Conservation (phyloP, 37 sponge, comb jelly and placozoan genomes). For the Ephydatia muelleri region DNA sequence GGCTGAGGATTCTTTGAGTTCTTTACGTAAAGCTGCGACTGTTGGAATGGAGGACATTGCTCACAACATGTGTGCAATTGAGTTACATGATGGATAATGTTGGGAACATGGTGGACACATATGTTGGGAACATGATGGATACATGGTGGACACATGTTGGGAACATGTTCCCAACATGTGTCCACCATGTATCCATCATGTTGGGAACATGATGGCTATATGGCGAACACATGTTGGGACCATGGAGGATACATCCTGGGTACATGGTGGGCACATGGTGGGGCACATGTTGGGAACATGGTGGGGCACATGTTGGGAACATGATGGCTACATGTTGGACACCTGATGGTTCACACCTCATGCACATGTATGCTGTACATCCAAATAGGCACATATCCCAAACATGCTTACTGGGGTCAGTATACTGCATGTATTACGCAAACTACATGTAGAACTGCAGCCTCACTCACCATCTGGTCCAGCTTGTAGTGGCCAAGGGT, state of each 20-base stretch:
- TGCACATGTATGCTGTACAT: no score
- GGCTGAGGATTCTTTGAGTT: constrained; percentile 59
- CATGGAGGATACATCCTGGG: no score
- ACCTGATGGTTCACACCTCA: no score
- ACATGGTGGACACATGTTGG: neutral
- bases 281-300: no score
- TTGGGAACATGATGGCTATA: no score
- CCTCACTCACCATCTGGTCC: constrained; percentile 68
- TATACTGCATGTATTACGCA: no score
- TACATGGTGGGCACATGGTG: no score
- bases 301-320: neutral
- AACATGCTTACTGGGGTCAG: no score
- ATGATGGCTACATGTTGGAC: neutral
- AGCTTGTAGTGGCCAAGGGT: constrained; percentile 93
- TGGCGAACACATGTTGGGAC: neutral
- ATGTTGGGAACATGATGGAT: neutral
- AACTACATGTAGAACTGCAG: neutral
- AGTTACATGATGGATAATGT: no score
- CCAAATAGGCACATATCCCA: no score
- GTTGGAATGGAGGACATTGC: neutral
- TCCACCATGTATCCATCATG: neutral
- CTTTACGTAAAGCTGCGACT: constrained; percentile 41
- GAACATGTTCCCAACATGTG: neutral
- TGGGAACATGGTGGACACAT: neutral
- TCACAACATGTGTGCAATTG: no score